Percentiles rank a stretch among this genome's conserved stretches.
Evolutionary conservation across 2,797 vertebrate genomes (phyloP).

Genomic region (Zalophus californianus): DNA sequence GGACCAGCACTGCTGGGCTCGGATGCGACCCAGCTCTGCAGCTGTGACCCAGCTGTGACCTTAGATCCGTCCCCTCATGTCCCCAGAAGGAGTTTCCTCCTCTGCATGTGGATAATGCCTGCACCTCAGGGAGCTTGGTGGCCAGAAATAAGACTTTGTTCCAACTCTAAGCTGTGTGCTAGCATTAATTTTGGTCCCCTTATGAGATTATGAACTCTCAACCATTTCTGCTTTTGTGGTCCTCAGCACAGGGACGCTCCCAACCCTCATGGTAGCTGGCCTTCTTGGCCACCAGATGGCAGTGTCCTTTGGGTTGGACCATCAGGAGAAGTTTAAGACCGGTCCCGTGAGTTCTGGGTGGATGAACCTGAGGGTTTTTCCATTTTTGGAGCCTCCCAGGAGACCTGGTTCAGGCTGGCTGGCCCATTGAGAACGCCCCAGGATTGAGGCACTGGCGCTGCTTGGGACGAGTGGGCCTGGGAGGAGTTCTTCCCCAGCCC

Average conservation of each 20-base stretch:
- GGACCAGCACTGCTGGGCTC: background rate
- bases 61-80: background rate
- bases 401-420: background rate
- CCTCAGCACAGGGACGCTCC: background rate
- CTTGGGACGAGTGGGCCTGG: background rate
- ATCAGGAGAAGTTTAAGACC: background rate
- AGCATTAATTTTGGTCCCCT: background rate
- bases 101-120: background rate
- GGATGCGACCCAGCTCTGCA: background rate
- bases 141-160: background rate
- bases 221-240: background rate
- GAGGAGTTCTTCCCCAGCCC: background rate
- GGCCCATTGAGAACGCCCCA: background rate
- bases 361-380: background rate
- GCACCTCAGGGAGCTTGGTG: background rate
- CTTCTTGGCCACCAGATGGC: conserved; percentile 60
- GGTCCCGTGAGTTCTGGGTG: background rate
- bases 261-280: background rate
- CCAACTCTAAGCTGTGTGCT: background rate
- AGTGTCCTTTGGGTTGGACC: background rate
- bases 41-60: background rate
- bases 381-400: background rate
- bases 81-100: background rate
- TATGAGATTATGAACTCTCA: background rate
- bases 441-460: background rate